Evolutionary conservation across 64 coral and sea anemone genomes (phyloP).

Genomic region (Orbicella faveolata): DNA sequence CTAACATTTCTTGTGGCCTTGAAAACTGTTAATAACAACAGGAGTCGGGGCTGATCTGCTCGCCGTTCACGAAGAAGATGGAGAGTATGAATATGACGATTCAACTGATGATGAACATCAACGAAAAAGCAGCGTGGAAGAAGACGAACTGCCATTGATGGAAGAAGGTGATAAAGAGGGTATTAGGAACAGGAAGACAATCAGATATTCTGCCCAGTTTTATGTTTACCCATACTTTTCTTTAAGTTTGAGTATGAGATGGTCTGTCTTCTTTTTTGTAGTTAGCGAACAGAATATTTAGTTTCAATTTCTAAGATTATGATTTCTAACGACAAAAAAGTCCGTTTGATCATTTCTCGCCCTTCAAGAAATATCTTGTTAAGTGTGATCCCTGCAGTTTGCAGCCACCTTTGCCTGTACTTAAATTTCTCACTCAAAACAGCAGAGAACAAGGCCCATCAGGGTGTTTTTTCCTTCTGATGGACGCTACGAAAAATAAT

Average conservation of each 20-base stretch:
- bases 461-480: no score
- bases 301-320: no score
- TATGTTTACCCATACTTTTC: not conserved
- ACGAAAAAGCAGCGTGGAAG: not conserved
- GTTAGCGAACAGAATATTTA: no score
- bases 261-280: no score
- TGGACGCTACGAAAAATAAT: no score
- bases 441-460: no score
- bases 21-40: slow-evolving; percentile 1
- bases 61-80: slow-evolving; percentile 17
- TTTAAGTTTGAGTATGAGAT: not conserved
- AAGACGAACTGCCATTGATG: not conserved
- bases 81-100: not conserved
- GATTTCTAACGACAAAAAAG: no score
- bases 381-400: no score
- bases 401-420: no score
- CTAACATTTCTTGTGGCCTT: slow-evolving; percentile 32
- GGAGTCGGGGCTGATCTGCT: not conserved
- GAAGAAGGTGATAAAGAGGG: slow-evolving; percentile 18
- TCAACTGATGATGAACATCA: not conserved
- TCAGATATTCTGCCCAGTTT: not conserved
- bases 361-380: no score
- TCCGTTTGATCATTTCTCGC: no score
- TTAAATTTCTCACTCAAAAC: no score
- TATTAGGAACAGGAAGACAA: slow-evolving; percentile 5